Evolutionary conservation across 2,113 vertebrate species (phyloP).

Genomic region (Nanorana parkeri): DNA sequence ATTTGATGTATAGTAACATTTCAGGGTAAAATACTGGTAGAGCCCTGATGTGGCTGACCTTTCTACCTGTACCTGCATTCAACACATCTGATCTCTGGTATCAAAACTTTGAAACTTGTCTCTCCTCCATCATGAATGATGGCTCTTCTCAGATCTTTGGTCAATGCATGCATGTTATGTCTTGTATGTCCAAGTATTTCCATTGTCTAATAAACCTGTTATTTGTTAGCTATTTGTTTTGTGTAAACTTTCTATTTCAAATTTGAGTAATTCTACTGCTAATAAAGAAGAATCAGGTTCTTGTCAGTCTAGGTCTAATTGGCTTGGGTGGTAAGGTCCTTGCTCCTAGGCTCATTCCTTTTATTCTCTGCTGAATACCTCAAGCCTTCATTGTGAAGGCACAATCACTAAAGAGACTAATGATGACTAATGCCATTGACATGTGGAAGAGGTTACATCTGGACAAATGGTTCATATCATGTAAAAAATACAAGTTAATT

Average conservation of each 20-base stretch:
- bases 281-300: not conserved
- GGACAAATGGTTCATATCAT: conserved; percentile 13
- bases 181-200: conserved; percentile 9
- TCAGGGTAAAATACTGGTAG: no score
- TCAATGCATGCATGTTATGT: not conserved
- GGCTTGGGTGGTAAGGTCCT: not conserved
- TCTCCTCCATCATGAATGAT: not conserved
- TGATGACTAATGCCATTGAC: conserved; percentile 37
- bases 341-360: conserved; percentile 14
- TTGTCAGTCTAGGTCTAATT: not conserved
- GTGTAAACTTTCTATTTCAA: conserved; percentile 23
- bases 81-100: not conserved
- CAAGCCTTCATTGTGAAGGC: conserved; percentile 12
- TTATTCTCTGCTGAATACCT: not conserved
- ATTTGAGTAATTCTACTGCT: conserved; percentile 4
- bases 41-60: conserved; percentile 2
- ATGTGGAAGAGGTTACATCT: conserved; percentile 42
- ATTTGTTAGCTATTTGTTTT: conserved; percentile 1
- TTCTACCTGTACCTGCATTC: not conserved
- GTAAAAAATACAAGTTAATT: conserved; percentile 25
- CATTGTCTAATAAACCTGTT: conserved; percentile 1
- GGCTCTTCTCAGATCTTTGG: conserved; percentile 1
- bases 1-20: no score
- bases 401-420: conserved; percentile 18
- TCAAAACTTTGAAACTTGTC: not conserved